Evolutionary conservation across 2,113 vertebrate species (phyloP).

Genomic region (Lepus europaeus): DNA sequence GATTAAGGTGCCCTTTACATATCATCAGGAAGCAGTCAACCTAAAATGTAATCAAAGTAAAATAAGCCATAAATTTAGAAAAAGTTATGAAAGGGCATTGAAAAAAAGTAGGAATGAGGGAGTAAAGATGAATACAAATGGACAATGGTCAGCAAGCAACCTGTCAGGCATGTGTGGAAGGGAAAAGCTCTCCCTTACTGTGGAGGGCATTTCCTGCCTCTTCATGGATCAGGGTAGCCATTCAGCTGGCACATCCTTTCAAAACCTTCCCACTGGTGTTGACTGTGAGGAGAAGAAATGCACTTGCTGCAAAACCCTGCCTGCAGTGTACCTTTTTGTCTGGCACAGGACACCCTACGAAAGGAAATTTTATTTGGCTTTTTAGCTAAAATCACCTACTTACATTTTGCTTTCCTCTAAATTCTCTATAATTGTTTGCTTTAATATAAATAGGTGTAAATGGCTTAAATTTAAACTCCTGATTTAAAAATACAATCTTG

Average conservation of each 20-base stretch:
- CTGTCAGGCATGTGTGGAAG: not conserved
- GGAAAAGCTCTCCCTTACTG: not conserved
- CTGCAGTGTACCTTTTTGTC: not conserved
- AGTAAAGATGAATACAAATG: conserved; percentile 46
- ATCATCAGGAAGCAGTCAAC: conserved; percentile 69
- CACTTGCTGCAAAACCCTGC: not conserved
- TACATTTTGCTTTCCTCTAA: not conserved
- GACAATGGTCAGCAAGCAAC: not conserved
- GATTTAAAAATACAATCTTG: not conserved
- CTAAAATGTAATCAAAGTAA: conserved; percentile 73
- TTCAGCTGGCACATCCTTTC: not conserved
- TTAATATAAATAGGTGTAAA: conserved; percentile 14
- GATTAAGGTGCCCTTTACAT: conserved; percentile 68
- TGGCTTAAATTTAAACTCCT: not conserved
- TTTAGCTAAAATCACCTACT: not conserved
- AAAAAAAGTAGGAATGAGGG: conserved; percentile 44
- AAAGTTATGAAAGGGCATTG: conserved; percentile 54
- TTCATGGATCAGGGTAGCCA: not conserved
- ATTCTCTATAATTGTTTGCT: not conserved
- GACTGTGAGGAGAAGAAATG: not conserved
- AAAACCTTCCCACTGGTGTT: not conserved
- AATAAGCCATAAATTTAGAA: conserved; percentile 76
- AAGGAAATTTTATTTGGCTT: not conserved
- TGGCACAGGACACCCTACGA: not conserved
- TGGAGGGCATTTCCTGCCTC: not conserved